phyloP scores from a whole-genome alignment of 2,888 invertebrate species.

The Cyaniris semiargus region DNA sequence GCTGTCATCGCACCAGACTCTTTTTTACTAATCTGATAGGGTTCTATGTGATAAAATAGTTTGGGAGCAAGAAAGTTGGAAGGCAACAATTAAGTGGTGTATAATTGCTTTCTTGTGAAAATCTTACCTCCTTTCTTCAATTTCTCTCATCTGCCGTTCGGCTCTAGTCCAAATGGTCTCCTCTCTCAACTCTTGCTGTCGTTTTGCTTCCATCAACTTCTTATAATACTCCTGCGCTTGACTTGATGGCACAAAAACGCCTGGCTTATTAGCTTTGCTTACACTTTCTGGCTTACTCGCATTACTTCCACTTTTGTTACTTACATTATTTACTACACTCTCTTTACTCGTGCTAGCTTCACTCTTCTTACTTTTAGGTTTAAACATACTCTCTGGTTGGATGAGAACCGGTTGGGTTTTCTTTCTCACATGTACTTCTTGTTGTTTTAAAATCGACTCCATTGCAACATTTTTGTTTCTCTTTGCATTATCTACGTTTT shows the following conservation, averaged over 20 bases:
- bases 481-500: neutral
- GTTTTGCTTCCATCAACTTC: constrained; percentile 49
- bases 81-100: no score
- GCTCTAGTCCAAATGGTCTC: constrained; percentile 54
- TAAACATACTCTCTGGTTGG: constrained; percentile 37
- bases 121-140: constrained; percentile 52
- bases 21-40: no score
- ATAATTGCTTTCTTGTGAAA: neutral
- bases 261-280: constrained; percentile 15
- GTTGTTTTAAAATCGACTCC: constrained; percentile 21
- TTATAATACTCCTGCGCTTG: constrained; percentile 53
- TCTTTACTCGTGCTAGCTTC: neutral
- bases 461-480: constrained; percentile 33
- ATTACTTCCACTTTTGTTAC: neutral
- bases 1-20: no score
- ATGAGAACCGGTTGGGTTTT: constrained; percentile 23
- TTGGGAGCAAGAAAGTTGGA: neutral
- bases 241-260: constrained; percentile 49
- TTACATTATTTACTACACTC: neutral
- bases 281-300: neutral
- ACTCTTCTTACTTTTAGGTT: constrained; percentile 31
- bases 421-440: constrained; percentile 19
- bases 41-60: neutral
- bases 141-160: constrained; percentile 53
- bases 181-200: constrained; percentile 44